Base-by-base conservation (phyloP, 2,797 vertebrate genomes). In the Iguana delicatissima region DNA sequence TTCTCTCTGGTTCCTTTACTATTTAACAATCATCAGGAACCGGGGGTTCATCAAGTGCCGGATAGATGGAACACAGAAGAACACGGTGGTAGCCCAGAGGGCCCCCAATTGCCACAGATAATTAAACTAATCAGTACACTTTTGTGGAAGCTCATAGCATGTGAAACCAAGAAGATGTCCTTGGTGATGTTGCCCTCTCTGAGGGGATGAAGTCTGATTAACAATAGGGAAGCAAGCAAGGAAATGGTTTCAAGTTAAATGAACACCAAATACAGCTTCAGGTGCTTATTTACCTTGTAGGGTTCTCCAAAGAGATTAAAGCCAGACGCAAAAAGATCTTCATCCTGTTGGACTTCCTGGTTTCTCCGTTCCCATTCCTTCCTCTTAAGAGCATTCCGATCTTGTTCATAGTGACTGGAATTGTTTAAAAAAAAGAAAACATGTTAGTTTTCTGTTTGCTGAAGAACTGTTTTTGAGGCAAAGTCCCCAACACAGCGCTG, bases 231-330 rank as follows among this genome's bases (percentile, higher is more conserved):
- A 91, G 4, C 24, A 8, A 35, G n/a, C 10, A 38, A 29, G 85
- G 84, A 89, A 94, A 73, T 59, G 22, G 1, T 5, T 35, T 85
- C 29, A 46, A 88, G 94, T 93, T 90, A 7, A 62, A 38, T 14
- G 2, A 62, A 91, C 87, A 84, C 38, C 6, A 80, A 90, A 62
- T 24, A 46, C 32, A 5, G 67, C 7, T 81, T 85, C 94, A 94
- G 94, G 94, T 91, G 62, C 38, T 85, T 80, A 87, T 97, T 97
- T 98, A 99, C 99, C 98, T 99, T 99, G 95, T 99, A 99, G 52
- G 99, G 99, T 93, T 99, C 99, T 94, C 99, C 99, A 92, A 99
- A 99, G 94, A 99, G 98, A 97, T 99, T 99, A 97, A 99, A 99
- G 95, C 99, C 98, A 90, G 98, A 98, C 77, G 98, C 98, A 97